Base-by-base conservation (phyloP, 2,113 vertebrate genomes). In the Spheniscus mendiculus region DNA sequence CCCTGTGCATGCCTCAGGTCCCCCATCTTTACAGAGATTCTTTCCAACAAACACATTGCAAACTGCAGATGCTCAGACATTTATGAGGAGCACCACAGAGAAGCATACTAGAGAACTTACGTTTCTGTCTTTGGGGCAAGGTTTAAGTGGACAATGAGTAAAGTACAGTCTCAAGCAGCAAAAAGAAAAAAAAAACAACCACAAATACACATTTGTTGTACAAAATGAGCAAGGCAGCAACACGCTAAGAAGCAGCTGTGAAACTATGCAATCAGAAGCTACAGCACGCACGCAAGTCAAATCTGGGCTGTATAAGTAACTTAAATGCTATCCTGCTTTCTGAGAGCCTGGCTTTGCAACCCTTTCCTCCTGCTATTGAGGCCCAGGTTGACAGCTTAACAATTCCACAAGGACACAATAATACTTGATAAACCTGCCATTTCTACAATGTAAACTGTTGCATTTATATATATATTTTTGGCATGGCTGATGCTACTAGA, bases 241-340 rank as follows among this genome's bases (percentile, higher is more conserved):
- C 55, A 42, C 3, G 8, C 50, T 14, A 21, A 74, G 65, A 42
- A 83, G 59, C 3, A 81, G 20, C 47, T 66, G 63, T 49, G 50
- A 38, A 83, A 74, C 38, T 34, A n/a, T 0, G 0, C 32, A 27
- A 13, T 49, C 36, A 81, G 50, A 81, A 83, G 9, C 11, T 36
- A 40, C 8, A 52, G 22, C 0, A 0, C 13, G 15, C 19, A 32
- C 45, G 13, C 18, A 83, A 36, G 12, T 17, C 47, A 52, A 29
- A 67, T 73, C 44, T n/a, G 26, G 29, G 34, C 55, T 83, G 11
- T 15, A 0, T 9, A 73, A 61, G 16, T 45, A 36, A 71, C 27
- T 69, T 49, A 40, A 77, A 66, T 8, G 7, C 38, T 82, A 8
- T 14, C 61, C 32, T 83, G 62, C 34, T 44, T 90, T 83, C 67